These are phyloP conservation scores for Drosophila tripunctata DNA, from an alignment of 2,888 invertebrate genomes.

Conservation along the genomic window DNA sequence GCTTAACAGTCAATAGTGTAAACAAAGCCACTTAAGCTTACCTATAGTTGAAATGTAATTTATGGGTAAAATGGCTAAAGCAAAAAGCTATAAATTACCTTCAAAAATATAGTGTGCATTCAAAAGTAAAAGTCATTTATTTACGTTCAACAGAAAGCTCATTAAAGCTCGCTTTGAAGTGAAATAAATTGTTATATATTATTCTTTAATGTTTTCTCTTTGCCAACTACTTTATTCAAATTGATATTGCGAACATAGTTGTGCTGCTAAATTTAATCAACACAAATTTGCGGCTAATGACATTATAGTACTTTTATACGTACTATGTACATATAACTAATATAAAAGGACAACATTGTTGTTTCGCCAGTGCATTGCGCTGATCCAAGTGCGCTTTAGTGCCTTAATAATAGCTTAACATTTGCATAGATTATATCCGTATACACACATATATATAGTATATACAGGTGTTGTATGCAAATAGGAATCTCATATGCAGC, in stretches of 20 bases:
- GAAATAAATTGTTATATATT: neutral
- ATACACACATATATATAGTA: constrained; percentile 1
- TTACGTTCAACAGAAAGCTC: neutral
- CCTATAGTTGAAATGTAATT: too few species aligned
- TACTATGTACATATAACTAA: constrained; percentile 10
- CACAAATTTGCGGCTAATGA: constrained; percentile 3
- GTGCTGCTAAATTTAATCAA: neutral
- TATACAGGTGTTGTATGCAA: constrained; percentile 31
- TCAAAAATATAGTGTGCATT: too few species aligned
- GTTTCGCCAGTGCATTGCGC: constrained; percentile 23
- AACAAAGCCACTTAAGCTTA: too few species aligned
- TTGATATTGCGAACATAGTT: neutral
- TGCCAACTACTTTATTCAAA: neutral
- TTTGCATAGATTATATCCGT: constrained; percentile 55
- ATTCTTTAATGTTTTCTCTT: too few species aligned
- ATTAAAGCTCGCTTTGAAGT: neutral
- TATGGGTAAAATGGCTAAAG: too few species aligned
- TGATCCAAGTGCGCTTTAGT: constrained; percentile 56
- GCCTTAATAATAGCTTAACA: constrained; percentile 69
- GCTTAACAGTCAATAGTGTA: too few species aligned
- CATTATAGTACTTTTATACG: neutral
- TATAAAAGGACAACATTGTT: constrained; percentile 31
- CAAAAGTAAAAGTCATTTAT: too few species aligned
- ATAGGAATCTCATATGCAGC: constrained; percentile 49
- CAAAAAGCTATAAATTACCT: too few species aligned